Percentiles rank a stretch among this genome's conserved stretches.
These are phyloP conservation scores for Dendrolimus kikuchii DNA, from an alignment of 1,140 invertebrate genomes.

Conservation along the genomic window DNA sequence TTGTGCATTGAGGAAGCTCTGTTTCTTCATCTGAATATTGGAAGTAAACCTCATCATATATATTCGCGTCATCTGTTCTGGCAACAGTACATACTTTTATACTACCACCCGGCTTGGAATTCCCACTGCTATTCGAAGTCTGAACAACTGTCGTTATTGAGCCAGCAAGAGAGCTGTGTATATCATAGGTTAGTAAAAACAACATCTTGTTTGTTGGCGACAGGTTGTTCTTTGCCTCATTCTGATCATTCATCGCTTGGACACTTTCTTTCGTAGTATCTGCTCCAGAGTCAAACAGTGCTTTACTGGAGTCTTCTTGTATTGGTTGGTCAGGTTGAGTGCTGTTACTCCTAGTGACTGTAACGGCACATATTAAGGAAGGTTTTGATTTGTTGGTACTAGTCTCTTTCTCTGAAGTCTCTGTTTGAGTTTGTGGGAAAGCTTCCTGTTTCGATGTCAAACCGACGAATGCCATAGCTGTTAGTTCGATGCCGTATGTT, in stretches of 20 bases:
- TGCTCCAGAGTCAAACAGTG: constrained; percentile 48
- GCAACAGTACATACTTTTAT: constrained; percentile 60
- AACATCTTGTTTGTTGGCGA: constrained; percentile 54
- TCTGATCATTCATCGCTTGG: constrained; percentile 68
- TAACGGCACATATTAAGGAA: constrained; percentile 54
- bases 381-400: constrained; percentile 43
- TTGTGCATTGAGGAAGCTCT: constrained; percentile 62
- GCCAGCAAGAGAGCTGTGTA: constrained; percentile 57
- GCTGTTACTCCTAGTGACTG: constrained; percentile 38
- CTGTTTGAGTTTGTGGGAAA: constrained; percentile 44
- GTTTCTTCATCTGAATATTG: constrained; percentile 68
- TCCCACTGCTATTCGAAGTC: constrained; percentile 56
- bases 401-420: constrained; percentile 46
- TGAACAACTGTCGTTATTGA: constrained; percentile 60
- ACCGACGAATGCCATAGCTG: constrained; percentile 60
- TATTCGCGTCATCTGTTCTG: constrained; percentile 52
- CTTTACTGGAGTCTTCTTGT: constrained; percentile 54
- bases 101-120: constrained; percentile 63
- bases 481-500: constrained; percentile 52
- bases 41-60: constrained; percentile 67
- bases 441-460: constrained; percentile 48
- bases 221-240: constrained; percentile 62
- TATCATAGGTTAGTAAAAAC: constrained; percentile 65
- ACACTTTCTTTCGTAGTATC: constrained; percentile 54
- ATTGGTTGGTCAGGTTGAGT: constrained; percentile 43